A percentile compares a stretch with the other conserved stretches of the same genome.
These are phyloP conservation scores for Bembecia ichneumoniformis DNA, from an alignment of 2,888 invertebrate species.

Conservation along the genomic window DNA sequence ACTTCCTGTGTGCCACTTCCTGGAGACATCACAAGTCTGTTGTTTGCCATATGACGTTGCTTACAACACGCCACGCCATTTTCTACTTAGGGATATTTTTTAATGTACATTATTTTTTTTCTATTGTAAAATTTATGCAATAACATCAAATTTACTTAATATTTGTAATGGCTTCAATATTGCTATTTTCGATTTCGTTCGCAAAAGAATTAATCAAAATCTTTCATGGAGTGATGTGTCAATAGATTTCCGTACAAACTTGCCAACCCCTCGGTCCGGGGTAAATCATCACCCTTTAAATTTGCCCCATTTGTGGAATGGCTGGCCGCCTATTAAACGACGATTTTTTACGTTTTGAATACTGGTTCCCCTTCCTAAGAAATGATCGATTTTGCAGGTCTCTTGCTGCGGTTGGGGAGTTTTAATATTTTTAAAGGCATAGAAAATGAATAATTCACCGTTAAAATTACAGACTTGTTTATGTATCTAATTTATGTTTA, in stretches of 20 bases:
- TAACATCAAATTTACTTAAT: too few relatives aligned
- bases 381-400: background rate
- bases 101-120: too few relatives aligned
- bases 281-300: background rate
- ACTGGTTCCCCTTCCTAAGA: background rate
- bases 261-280: background rate
- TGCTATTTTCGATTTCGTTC: too few relatives aligned
- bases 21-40: constrained; percentile 50
- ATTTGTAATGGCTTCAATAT: too few relatives aligned
- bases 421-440: constrained; percentile 9
- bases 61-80: constrained; percentile 5
- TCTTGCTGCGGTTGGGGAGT: background rate
- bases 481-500: too few relatives aligned
- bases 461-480: too few relatives aligned
- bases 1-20: constrained; percentile 59
- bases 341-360: background rate
- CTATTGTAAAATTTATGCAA: too few relatives aligned
- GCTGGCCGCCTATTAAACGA: background rate
- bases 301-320: background rate
- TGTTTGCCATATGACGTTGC: constrained; percentile 39
- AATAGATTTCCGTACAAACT: background rate
- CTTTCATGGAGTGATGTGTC: background rate
- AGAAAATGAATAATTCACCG: too few relatives aligned
- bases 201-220: background rate
- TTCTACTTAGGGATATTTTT: too few relatives aligned